These are phyloP conservation scores for Epistrophe grossulariae DNA, from an alignment of 2,888 invertebrate species.

Conservation along the genomic window DNA sequence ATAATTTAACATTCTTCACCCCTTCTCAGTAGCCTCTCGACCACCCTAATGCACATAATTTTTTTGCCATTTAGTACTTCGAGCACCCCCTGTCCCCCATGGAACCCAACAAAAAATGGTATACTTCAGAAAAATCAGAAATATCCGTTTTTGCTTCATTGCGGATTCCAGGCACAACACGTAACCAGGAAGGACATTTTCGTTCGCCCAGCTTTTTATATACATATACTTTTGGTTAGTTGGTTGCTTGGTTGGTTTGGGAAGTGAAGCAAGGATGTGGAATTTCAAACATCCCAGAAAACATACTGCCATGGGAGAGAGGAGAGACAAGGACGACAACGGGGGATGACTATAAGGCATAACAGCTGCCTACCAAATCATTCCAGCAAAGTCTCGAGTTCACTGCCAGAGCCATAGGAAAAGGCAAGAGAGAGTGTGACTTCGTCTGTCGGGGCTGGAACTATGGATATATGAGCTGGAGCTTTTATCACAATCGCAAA, in stretches of 20 bases:
- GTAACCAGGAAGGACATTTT: constrained; percentile 75
- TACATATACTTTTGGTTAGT: constrained; percentile 24
- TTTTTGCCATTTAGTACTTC: constrained; percentile 68
- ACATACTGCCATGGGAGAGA: constrained; percentile 48
- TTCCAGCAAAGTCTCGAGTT: constrained; percentile 57
- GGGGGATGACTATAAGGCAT: not conserved
- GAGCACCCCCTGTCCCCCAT: constrained; percentile 3
- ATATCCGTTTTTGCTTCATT: constrained; percentile 76
- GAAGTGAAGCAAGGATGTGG: constrained; percentile 66
- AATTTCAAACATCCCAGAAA: constrained; percentile 74
- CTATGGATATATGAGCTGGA: constrained; percentile 14
- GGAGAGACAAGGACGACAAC: constrained; percentile 30
- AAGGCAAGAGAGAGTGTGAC: constrained; percentile 39
- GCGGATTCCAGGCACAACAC: constrained; percentile 75
- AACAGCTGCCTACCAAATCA: constrained; percentile 58
- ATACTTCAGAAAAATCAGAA: constrained; percentile 74
- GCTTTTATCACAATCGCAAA: constrained; percentile 75
- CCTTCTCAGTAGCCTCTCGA: not conserved
- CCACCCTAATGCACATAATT: constrained; percentile 69
- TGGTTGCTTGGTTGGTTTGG: constrained; percentile 21
- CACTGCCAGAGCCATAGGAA: constrained; percentile 54
- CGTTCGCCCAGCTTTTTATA: constrained; percentile 35
- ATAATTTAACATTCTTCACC: constrained; percentile 47
- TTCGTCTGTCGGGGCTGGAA: constrained; percentile 36
- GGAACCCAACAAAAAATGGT: not conserved